These are phyloP conservation scores for Drosophila ercepeae DNA, from an alignment of 1,140 invertebrate species.

Conservation along the genomic window DNA sequence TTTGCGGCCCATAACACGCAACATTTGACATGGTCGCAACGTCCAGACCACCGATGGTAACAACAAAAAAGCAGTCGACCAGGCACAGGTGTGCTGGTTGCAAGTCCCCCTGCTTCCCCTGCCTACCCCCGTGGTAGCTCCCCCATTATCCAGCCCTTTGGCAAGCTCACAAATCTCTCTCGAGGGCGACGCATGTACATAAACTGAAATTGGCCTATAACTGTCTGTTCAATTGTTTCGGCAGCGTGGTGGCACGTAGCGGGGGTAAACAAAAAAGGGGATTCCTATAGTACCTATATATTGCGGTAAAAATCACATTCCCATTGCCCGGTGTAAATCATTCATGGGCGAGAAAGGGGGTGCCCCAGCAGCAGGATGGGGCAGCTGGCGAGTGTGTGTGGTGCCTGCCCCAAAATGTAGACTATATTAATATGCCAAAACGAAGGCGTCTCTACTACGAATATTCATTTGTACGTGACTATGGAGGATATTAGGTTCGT, in stretches of 20 bases:
- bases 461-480: conserved; percentile 82
- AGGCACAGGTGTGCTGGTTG: conserved; percentile 7
- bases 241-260: neutral
- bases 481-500: conserved; percentile 75
- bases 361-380: neutral
- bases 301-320: conserved; percentile 81
- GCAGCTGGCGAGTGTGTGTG: neutral
- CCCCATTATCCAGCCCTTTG: neutral
- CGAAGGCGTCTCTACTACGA: conserved; percentile 71
- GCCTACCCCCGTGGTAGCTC: no score
- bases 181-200: conserved; percentile 74
- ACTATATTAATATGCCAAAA: conserved; percentile 82
- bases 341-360: conserved; percentile 57
- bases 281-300: conserved; percentile 61
- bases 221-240: conserved; percentile 80
- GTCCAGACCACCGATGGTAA: conserved; percentile 21
- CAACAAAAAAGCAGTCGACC: conserved; percentile 8
- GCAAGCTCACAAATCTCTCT: conserved; percentile 67
- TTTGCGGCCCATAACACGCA: conserved; percentile 79
- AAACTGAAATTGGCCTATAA: conserved; percentile 80
- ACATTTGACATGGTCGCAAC: conserved; percentile 69
- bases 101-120: conserved; percentile 8
- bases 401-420: conserved; percentile 59
- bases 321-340: conserved; percentile 70
- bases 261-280: conserved; percentile 17